Evolutionary conservation across 1,140 invertebrate species (phyloP), one percentile per base, ranked within the genome.

Genomic region (Dinothrombium tinctorium): DNA sequence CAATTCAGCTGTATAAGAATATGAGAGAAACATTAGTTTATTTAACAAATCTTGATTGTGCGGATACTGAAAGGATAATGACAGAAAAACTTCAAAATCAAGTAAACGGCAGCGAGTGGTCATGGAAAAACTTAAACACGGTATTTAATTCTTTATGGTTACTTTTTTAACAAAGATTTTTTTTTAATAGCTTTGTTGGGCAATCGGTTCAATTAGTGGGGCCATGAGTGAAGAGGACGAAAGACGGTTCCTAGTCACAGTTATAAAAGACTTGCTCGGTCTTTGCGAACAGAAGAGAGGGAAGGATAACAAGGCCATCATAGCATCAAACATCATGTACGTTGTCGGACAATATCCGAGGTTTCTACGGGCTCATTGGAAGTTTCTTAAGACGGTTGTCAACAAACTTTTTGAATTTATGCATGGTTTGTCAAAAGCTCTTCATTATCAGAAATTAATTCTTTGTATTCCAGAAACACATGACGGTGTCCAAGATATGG

Each of bases 391-490:
- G 65, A 99, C 94, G 42, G 94, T 99, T 54, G 90, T 99, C 33
- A 98, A 98, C 65, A 99, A 99, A 66, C 65, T 99, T 25, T 99
- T 99, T 66, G 94, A 99, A 64, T 99, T 99, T 59, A 99, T 99
- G 94, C 94, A 99, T 63, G 77, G 73, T 76, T 53, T 61, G 52
- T 51, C 22, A 19, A 12, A 2, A 9, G 17, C 25, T 35, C 15
- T 26, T 19, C 9, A 7, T 38, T 14, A 14, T 9, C 17, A 26
- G 22, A 14, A 2, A 37, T 19, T 19, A 12, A 11, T n/a, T 3
- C 11, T 29, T n/a, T 42, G 5, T 24, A 43, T 2, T 59, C 23
- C 47, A 76, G 89, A 99, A 68, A 95, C 90, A 23, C 94, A 99
- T 58, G 94, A 98, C 60, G 94, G 94, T 53, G 92, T 99, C 7